Percentiles rank a stretch among this genome's conserved stretches.
Conservation (phyloP, 2,888 invertebrate species). For the Cephus pygmeus region DNA sequence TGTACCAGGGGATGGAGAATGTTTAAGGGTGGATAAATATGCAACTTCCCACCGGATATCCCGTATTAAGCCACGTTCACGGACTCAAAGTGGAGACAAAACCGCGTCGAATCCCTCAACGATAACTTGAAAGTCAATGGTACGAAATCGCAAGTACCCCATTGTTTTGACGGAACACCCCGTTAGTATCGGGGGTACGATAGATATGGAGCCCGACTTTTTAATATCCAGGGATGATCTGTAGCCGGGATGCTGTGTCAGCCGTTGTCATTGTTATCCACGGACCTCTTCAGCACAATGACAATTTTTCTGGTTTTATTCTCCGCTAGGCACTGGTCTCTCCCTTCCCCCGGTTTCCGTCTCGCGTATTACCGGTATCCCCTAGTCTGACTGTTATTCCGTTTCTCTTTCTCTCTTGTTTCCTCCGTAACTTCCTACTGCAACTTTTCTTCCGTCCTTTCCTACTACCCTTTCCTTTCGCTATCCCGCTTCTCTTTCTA, state of each 20-base stretch:
- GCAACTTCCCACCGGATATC: background rate
- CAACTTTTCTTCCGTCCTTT: background rate
- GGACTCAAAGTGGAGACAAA: background rate
- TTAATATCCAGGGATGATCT: conserved; percentile 67
- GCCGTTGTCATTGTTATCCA: conserved; percentile 66
- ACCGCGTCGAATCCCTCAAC: conserved; percentile 6
- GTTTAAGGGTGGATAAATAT: background rate
- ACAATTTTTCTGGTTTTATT: conserved; percentile 66
- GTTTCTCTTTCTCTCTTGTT: background rate
- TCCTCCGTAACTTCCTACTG: background rate
- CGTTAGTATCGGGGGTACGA: conserved; percentile 35
- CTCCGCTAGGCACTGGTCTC: conserved; percentile 50
- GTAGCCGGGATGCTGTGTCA: conserved; percentile 63
- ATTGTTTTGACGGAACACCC: conserved; percentile 49
- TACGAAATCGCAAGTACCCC: conserved; percentile 53
- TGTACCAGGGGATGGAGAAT: too few species aligned
- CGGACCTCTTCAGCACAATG: conserved; percentile 65
- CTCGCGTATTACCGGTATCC: conserved; percentile 42
- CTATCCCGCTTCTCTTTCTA: conserved; percentile 7
- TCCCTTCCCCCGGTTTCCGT: conserved; percentile 40
- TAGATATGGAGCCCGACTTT: conserved; percentile 59
- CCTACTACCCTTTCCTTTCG: background rate
- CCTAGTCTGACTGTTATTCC: conserved; percentile 3
- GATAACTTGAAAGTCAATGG: conserved; percentile 45
- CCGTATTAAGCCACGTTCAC: background rate